Base-by-base conservation (phyloP, 2,888 invertebrate genomes). In the Buathra laborator region DNA sequence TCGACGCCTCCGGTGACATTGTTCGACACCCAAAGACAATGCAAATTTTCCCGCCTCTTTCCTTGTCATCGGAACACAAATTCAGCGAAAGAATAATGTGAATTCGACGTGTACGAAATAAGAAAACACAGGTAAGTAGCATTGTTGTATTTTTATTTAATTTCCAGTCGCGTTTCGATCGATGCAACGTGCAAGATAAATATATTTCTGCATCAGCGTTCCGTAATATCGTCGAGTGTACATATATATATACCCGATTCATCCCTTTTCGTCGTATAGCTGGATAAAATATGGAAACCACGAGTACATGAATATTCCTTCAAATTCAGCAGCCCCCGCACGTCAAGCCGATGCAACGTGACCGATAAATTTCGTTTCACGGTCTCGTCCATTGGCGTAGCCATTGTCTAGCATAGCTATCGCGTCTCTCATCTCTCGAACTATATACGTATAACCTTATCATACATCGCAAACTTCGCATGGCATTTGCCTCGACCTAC, bases 281-380 rank as follows among this genome's bases (percentile, higher is more conserved):
- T 19, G 56, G 56, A 56, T 24, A 7, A 37, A 56, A 56, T 24
- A 56, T 56, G 19, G 56, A 56, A 37, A 59, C 48, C 46, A 19
- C 51, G 24, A 43, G 56, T 72, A 48, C 59, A 72, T 67, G 66
- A 67, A 72, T 67, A 80, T 66, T 72, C 56, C 56, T 72, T 64
- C 16, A 56, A 80, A 56, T 64, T 67, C 66, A 70, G 48, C 56
- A 56, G 12, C 56, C 59, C 66, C 32, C 48, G 67, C 37, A 19
- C 79, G 64, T 44, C 62, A 70, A 53, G 62, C 81, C 70, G 86
- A 86, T 87, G 84, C 83, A 87, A 86, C 86, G 84, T 83, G 84
- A 75, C 75, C 67, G 86, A 87, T 87, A 86, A 83, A 80, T 56
- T 56, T 86, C 80, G 76, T 56, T 81, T 53, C 74, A 56, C 19